phyloP scores from a whole-genome alignment of 2,113 vertebrate species.

The Romanogobio albipinnatus region DNA sequence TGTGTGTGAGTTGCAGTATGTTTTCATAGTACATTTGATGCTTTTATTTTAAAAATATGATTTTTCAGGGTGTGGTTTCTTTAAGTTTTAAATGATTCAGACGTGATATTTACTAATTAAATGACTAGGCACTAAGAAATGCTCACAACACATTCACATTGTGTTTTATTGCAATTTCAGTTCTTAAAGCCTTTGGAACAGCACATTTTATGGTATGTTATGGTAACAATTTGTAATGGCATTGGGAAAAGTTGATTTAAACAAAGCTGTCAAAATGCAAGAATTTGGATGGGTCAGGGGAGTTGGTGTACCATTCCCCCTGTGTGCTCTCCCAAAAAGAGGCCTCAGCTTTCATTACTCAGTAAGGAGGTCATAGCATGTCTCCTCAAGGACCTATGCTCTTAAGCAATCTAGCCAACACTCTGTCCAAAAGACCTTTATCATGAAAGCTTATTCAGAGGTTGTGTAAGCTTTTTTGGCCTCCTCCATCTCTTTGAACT shows the following conservation, averaged over 20 bases:
- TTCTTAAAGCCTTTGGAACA: slow-evolving; percentile 18
- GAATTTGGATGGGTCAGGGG: slow-evolving; percentile 23
- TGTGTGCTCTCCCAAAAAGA: slow-evolving; percentile 8
- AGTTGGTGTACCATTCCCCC: background rate
- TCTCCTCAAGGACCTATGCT: slow-evolving; percentile 63
- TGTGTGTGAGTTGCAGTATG: background rate
- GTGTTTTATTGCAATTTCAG: background rate
- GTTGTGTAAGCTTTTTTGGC: slow-evolving; percentile 63
- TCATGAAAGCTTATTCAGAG: slow-evolving; percentile 73
- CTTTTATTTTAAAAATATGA: background rate
- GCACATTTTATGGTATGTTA: slow-evolving; percentile 8
- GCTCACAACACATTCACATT: background rate
- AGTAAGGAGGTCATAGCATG: slow-evolving; percentile 55
- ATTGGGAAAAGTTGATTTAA: slow-evolving; percentile 20
- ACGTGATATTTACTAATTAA: background rate
- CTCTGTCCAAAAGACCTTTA: slow-evolving; percentile 59
- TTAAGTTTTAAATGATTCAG: background rate
- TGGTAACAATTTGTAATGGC: slow-evolving; percentile 23
- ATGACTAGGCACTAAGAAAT: background rate
- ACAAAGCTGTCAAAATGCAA: slow-evolving; percentile 21
- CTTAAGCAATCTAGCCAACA: slow-evolving; percentile 57
- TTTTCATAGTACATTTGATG: background rate
- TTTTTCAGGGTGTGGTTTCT: background rate
- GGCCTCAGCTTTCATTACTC: slow-evolving; percentile 46
- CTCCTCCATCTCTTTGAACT: slow-evolving; percentile 70